Evolutionary conservation across 2,888 invertebrate species (phyloP), one percentile per base, ranked within the genome.

Genomic region (Heliothis peltigera): DNA sequence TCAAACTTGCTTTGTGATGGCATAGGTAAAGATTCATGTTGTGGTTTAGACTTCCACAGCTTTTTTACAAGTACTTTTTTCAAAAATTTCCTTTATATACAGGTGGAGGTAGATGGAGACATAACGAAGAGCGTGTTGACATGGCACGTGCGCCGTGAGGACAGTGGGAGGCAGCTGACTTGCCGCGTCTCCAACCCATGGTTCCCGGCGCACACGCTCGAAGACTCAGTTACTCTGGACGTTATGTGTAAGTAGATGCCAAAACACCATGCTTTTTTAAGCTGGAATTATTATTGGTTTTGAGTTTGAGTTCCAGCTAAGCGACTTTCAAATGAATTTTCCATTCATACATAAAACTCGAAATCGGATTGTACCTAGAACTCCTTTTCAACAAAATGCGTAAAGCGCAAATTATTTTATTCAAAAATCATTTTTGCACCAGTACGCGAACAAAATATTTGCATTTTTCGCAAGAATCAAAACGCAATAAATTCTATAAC

Each of bases 121-220:
- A 96, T 96, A 55, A 97, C 98, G 7, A 96, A 96, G 75, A 97
- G 97, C 85, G 96, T 97, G 60, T 92, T 98, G 64, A 97, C 97
- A 2, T 96, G 98, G 90, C 96, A 96, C 69, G 97, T 98, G 51
- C 95, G 96, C 70, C 96, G 97, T 66, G 97, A 97, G 79, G 98
- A 98, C 92, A 97, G 98, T 86, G 98, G 97, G 49, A 96, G 97
- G 77, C 97, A 97, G 89, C 95, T 98, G 71, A 96, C 97, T 63
- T 98, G 98, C 88, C 96, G 98, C 67, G 98, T 98, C 64, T 97
- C 98, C 89, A 98, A 98, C 95, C 97, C 98, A 0, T 97, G 98
- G 95, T 97, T 98, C 91, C 97, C 97, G 46, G 97, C 97, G 64
- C 97, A 97, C 80, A 96, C 97, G 55, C 94, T 97, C 58, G 98